phyloP scores from a whole-genome alignment of 64 coral and sea anemone genomes.

The Porites lutea region DNA sequence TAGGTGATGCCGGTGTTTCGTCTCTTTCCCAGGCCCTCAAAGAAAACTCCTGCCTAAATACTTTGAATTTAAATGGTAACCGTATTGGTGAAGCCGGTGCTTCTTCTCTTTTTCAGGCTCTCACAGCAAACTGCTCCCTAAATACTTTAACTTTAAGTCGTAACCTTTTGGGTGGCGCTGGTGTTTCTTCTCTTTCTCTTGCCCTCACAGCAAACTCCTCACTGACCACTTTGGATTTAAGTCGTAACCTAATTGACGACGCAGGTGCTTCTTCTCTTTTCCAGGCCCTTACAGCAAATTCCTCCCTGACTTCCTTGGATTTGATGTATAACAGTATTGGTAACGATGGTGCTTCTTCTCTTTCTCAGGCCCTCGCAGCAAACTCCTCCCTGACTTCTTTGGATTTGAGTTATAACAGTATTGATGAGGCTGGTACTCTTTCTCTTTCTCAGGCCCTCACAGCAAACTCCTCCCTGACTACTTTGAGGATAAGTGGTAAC shows the following conservation, averaged over 20 bases:
- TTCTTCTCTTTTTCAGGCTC: background rate
- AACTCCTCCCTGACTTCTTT: background rate
- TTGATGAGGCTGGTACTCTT: background rate
- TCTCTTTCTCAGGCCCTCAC: background rate
- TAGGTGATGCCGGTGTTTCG: background rate
- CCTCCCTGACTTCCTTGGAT: background rate
- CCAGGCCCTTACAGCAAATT: background rate
- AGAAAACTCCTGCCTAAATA: background rate
- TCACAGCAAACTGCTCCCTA: background rate
- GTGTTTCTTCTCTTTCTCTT: background rate
- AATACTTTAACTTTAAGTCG: background rate
- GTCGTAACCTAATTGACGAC: background rate
- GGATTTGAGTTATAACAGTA: background rate
- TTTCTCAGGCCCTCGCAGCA: background rate
- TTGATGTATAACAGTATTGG: background rate
- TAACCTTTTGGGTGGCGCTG: background rate
- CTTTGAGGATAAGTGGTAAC: background rate
- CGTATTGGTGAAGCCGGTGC: background rate
- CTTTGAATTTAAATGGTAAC: background rate
- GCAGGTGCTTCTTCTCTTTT: background rate
- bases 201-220: background rate
- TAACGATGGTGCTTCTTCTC: background rate
- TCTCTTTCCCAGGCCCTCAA: background rate
- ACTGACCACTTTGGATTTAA: background rate
- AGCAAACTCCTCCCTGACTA: background rate